A percentile compares a stretch with the other conserved stretches of the same genome.
phyloP scores from a whole-genome alignment of 2,113 vertebrate species.

The Rhinolophus ferrumequinum region DNA sequence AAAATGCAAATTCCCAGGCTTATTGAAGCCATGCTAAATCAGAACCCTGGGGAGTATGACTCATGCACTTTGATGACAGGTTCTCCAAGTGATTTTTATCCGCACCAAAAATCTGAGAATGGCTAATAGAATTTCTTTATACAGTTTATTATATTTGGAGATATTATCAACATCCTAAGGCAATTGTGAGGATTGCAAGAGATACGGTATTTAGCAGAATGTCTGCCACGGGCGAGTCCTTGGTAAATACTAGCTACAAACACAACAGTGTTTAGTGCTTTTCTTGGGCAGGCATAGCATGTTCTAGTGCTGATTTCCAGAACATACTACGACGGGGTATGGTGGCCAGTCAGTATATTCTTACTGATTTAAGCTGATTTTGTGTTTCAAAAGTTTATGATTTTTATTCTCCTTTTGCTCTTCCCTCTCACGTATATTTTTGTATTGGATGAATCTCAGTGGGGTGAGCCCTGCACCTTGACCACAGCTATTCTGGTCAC shows the following conservation, averaged over 20 bases:
- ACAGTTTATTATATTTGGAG: background rate
- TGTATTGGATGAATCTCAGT: background rate
- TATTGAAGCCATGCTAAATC: background rate
- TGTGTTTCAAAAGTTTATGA: background rate
- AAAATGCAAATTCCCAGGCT: background rate
- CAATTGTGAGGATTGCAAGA: background rate
- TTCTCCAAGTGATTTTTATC: background rate
- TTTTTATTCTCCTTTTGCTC: background rate
- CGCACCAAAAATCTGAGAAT: background rate
- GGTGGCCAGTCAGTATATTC: background rate
- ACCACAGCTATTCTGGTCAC: conserved; percentile 17
- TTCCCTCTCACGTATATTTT: background rate
- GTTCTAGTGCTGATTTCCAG: background rate
- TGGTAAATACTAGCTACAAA: background rate
- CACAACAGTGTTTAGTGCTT: background rate
- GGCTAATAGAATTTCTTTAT: background rate
- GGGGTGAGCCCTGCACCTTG: background rate
- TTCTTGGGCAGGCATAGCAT: background rate
- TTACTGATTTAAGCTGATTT: conserved; percentile 13
- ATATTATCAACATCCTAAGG: background rate
- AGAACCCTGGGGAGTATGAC: background rate
- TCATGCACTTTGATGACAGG: background rate
- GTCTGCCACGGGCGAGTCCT: background rate
- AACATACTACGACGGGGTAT: background rate
- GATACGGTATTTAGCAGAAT: background rate